A percentile compares a stretch with the other conserved stretches of the same genome.
phyloP scores from a whole-genome alignment of 2,888 invertebrate species.

The Pseudanteris insignis region DNA sequence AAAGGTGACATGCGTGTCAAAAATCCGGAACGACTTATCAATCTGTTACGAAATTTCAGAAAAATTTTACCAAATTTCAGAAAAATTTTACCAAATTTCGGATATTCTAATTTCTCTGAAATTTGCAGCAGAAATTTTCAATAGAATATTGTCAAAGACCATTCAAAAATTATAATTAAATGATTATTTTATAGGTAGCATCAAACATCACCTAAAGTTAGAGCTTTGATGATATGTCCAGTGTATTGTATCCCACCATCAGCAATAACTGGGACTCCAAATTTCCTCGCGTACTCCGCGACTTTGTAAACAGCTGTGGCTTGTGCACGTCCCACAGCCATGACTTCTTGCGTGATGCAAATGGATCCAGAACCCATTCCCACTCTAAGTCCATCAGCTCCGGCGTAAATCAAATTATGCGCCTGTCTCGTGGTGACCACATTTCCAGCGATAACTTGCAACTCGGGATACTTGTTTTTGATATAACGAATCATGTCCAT shows the following conservation, averaged over 20 bases:
- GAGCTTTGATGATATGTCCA: conserved; percentile 94
- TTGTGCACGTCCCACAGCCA: conserved; percentile 98
- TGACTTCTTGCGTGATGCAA: conserved; percentile 98
- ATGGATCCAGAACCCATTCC: conserved; percentile 99
- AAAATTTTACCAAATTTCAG: too few species aligned
- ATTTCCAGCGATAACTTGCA: conserved; percentile 96
- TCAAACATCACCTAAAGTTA: conserved; percentile 87
- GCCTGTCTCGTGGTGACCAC: conserved; percentile 97
- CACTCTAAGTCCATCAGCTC: conserved; percentile 94
- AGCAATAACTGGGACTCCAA: conserved; percentile 96
- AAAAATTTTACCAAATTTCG: too few species aligned
- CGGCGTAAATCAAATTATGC: conserved; percentile 95
- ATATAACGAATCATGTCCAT: conserved; percentile 93
- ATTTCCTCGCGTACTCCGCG: conserved; percentile 85
- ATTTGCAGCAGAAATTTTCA: too few species aligned
- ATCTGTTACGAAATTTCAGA: too few species aligned
- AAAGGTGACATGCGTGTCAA: too few species aligned
- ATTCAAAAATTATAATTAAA: too few species aligned
- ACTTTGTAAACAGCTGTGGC: conserved; percentile 98
- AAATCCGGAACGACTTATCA: too few species aligned
- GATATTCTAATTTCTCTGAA: too few species aligned
- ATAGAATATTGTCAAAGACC: too few species aligned
- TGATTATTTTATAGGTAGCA: too few species aligned
- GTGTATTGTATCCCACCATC: conserved; percentile 98
- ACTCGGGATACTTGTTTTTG: conserved; percentile 83